Evolutionary conservation across 2,888 invertebrate species (phyloP).

Genomic region (Nomada ferruginata): DNA sequence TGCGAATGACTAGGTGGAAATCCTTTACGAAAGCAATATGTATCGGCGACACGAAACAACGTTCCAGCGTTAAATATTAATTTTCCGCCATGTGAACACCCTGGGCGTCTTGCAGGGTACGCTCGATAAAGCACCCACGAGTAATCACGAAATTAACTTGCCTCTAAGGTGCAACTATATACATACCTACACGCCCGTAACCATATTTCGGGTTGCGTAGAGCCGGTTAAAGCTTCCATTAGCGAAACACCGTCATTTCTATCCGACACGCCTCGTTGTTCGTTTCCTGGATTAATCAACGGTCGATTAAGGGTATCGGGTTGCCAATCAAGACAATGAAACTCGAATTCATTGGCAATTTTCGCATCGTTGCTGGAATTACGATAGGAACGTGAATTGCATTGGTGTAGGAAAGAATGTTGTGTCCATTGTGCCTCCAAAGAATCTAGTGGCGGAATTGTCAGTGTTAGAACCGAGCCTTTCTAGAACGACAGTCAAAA

Average conservation of each 20-base stretch:
- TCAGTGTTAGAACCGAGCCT: not conserved
- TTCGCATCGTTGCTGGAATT: not conserved
- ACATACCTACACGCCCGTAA: not conserved
- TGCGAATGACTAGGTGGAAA: slow-evolving; percentile 46
- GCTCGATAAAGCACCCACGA: slow-evolving; percentile 62
- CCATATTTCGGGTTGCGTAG: slow-evolving; percentile 7
- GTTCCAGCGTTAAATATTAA: slow-evolving; percentile 65
- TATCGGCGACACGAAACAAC: slow-evolving; percentile 16
- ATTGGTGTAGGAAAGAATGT: not conserved
- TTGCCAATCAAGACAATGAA: slow-evolving; percentile 25
- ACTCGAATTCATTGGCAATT: slow-evolving; percentile 29
- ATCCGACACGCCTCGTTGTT: slow-evolving; percentile 10
- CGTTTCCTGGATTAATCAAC: slow-evolving; percentile 18
- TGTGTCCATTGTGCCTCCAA: not conserved
- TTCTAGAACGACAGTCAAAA: too few relatives aligned
- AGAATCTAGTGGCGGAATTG: not conserved
- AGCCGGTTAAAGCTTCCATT: slow-evolving; percentile 21
- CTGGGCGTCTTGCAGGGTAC: slow-evolving; percentile 37
- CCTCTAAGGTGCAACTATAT: slow-evolving; percentile 11
- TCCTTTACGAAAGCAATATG: slow-evolving; percentile 6
- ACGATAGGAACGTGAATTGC: not conserved
- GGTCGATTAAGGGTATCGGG: slow-evolving; percentile 19
- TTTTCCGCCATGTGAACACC: slow-evolving; percentile 63
- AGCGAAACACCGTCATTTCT: slow-evolving; percentile 18
- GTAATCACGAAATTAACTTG: slow-evolving; percentile 62